Conservation (phyloP, 2,888 invertebrate species). For the Linhomoeus sp. region DNA sequence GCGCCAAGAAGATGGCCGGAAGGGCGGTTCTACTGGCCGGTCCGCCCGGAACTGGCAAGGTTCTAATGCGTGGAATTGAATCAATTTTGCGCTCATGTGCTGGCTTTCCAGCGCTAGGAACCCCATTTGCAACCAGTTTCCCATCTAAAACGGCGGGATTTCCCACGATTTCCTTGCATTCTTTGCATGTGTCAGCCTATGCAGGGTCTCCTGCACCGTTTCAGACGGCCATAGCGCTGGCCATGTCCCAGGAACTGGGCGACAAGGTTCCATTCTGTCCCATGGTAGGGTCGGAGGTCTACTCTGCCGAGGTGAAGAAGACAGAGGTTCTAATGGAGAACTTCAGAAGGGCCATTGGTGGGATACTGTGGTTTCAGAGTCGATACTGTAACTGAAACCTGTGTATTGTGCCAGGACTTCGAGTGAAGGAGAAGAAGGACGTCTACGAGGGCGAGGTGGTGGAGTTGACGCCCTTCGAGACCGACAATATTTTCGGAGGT, state of each 20-base stretch:
- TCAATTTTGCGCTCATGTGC: no score
- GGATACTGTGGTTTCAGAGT: slow-evolving; percentile 25
- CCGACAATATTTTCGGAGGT: slow-evolving; percentile 85
- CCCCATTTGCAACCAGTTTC: no score
- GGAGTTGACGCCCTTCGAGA: slow-evolving; percentile 89
- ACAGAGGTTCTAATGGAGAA: slow-evolving; percentile 99
- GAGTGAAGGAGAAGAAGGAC: slow-evolving; percentile 72
- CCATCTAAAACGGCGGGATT: no score
- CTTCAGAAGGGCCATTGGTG: slow-evolving; percentile 87
- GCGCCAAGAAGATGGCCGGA: slow-evolving; percentile 90
- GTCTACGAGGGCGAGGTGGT: slow-evolving; percentile 99
- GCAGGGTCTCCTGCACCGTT: no score
- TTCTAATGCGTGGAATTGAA: no score
- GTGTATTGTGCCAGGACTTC: slow-evolving; percentile 24
- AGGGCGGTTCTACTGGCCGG: slow-evolving; percentile 71
- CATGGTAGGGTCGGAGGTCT: slow-evolving; percentile 54
- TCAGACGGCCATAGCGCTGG: slow-evolving; percentile 79
- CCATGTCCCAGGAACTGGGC: slow-evolving; percentile 91
- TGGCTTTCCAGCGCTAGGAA: no score
- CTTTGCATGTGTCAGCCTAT: no score
- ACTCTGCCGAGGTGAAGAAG: slow-evolving; percentile 94
- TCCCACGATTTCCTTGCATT: no score
- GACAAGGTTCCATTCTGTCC: slow-evolving; percentile 53
- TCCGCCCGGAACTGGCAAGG: slow-evolving; percentile 82
- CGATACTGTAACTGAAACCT: background rate